Evolutionary conservation across 2,113 vertebrate species (phyloP).

Genomic region (Fregetta grallaria): DNA sequence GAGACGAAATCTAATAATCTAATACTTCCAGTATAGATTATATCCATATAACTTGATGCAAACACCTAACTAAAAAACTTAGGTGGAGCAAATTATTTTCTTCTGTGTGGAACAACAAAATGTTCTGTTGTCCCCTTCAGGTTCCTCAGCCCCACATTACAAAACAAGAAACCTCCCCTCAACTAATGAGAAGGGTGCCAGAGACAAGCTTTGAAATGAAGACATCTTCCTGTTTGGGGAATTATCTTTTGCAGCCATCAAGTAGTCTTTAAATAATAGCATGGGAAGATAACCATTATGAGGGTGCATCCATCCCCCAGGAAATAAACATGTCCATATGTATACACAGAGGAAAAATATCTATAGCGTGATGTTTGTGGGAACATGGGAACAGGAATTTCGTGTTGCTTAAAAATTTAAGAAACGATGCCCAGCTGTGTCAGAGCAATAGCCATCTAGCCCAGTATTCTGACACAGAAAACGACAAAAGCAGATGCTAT

Average conservation of each 20-base stretch:
- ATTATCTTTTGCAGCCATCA: background rate
- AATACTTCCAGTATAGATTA: background rate
- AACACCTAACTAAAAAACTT: background rate
- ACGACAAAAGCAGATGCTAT: constrained; percentile 43
- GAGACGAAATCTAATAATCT: background rate
- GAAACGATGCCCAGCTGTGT: constrained; percentile 54
- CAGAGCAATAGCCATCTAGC: background rate
- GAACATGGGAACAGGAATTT: constrained; percentile 20
- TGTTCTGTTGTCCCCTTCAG: background rate
- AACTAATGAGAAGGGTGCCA: background rate
- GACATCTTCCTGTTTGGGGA: background rate
- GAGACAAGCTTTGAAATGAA: background rate
- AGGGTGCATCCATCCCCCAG: background rate
- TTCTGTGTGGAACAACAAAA: background rate
- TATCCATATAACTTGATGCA: background rate
- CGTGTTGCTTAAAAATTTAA: background rate
- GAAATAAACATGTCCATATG: constrained; percentile 40
- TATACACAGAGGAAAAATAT: constrained; percentile 16
- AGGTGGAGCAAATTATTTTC: background rate
- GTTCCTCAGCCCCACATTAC: background rate
- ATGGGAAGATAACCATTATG: constrained; percentile 31
- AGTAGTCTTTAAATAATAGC: background rate
- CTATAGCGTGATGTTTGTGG: constrained; percentile 38
- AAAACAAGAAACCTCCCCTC: background rate
- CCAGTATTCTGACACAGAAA: background rate